Percentiles rank a stretch among this genome's conserved stretches.
Evolutionary conservation across 2,888 invertebrate genomes (phyloP).

Genomic region (Cheilosia pagana): DNA sequence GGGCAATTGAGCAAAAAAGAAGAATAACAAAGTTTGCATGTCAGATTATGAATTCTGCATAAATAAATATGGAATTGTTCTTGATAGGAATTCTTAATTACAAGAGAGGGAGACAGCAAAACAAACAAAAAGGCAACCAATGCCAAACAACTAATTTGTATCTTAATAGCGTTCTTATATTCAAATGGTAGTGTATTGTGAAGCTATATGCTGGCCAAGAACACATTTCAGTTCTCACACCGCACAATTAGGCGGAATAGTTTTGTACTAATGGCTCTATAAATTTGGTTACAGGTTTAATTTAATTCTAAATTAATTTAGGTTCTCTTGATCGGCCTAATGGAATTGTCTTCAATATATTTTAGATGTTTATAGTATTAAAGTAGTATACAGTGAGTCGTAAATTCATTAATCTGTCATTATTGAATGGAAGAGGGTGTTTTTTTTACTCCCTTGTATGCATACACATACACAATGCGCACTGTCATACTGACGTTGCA

Average conservation of each 20-base stretch:
- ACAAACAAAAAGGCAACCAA: conserved; percentile 17
- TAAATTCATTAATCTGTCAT: conserved; percentile 48
- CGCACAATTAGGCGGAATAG: conserved; percentile 21
- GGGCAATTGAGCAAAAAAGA: conserved; percentile 16
- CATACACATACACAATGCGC: background rate
- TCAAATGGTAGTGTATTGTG: background rate
- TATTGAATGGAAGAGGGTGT: conserved; percentile 7
- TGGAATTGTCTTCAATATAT: conserved; percentile 25
- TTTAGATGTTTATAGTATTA: conserved; percentile 9
- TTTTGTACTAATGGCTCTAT: conserved; percentile 29
- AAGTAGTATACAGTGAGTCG: conserved; percentile 13
- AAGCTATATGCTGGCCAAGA: background rate
- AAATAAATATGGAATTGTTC: conserved; percentile 53
- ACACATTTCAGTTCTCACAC: background rate
- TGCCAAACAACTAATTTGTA: conserved; percentile 36
- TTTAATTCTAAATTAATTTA: conserved; percentile 36
- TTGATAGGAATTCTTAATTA: conserved; percentile 60
- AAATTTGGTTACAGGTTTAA: conserved; percentile 28
- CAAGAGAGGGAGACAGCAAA: background rate
- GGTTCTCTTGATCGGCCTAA: conserved; percentile 21
- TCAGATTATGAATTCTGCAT: conserved; percentile 59
- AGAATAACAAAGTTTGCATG: conserved; percentile 47
- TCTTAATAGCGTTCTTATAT: background rate
- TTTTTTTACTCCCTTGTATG: conserved; percentile 3
- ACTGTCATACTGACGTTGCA: conserved; percentile 7